These are phyloP conservation scores for Anoplolepis gracilipes DNA, from an alignment of 1,140 invertebrate genomes.

Conservation along the genomic window DNA sequence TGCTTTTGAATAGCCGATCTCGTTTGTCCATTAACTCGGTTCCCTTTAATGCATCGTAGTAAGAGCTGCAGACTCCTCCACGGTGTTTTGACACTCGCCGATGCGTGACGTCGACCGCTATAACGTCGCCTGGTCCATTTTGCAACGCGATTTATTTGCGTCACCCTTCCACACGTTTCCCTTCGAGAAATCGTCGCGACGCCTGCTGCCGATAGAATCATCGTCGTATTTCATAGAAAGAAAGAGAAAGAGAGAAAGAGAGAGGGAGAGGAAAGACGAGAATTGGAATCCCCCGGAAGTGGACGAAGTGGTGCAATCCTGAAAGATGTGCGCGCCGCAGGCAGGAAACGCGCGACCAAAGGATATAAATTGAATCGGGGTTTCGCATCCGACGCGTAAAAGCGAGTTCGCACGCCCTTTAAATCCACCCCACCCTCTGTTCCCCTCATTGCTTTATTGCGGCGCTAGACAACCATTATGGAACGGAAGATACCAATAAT, in stretches of 20 bases:
- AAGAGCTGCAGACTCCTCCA: constrained; percentile 44
- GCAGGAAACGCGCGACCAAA: constrained; percentile 76
- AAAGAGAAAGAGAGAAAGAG: not conserved
- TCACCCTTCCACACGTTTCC: constrained; percentile 47
- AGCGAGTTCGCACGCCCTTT: constrained; percentile 83
- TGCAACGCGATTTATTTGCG: constrained; percentile 80
- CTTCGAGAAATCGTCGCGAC: constrained; percentile 38
- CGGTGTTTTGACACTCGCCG: constrained; percentile 76
- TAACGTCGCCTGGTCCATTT: constrained; percentile 77
- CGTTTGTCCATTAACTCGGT: constrained; percentile 72
- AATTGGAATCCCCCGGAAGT: constrained; percentile 71
- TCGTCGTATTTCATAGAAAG: constrained; percentile 71
- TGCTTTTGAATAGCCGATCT: constrained; percentile 3
- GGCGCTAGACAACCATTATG: constrained; percentile 80
- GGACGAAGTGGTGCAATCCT: constrained; percentile 76
- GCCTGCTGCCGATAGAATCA: constrained; percentile 51
- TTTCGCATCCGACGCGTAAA: constrained; percentile 82
- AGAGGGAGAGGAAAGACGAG: not conserved
- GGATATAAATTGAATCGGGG: constrained; percentile 84
- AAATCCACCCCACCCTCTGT: constrained; percentile 73
- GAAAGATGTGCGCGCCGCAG: constrained; percentile 77
- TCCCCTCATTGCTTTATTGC: constrained; percentile 58
- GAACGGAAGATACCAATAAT: constrained; percentile 84
- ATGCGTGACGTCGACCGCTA: constrained; percentile 75
- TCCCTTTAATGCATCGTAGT: constrained; percentile 70